Percentiles rank a stretch among this genome's conserved stretches.
phyloP scores from a whole-genome alignment of 1,140 invertebrate species.

The Drosophila prosaltans region DNA sequence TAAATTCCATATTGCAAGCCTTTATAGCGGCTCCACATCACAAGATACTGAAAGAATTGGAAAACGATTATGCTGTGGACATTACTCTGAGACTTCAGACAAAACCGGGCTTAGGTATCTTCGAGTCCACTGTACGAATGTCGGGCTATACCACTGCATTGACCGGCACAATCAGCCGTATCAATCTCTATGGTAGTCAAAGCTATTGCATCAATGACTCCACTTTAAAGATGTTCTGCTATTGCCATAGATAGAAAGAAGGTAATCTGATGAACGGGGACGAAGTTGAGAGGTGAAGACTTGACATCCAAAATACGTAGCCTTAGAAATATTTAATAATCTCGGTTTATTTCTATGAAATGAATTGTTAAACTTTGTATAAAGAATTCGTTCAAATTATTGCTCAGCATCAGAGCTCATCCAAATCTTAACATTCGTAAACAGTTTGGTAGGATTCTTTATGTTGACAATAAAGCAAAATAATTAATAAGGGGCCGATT shows the following conservation, averaged over 20 bases:
- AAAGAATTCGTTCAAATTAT: conserved; percentile 36
- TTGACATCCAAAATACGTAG: conserved; percentile 43
- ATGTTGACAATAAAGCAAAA: conserved; percentile 30
- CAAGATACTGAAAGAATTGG: conserved; percentile 80
- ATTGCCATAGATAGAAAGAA: conserved; percentile 84
- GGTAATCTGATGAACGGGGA: too few species aligned
- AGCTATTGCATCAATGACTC: conserved; percentile 90
- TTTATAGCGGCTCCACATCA: conserved; percentile 70
- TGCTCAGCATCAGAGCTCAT: conserved; percentile 14
- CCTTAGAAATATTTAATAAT: conserved; percentile 31
- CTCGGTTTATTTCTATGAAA: conserved; percentile 53
- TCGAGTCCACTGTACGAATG: conserved; percentile 89
- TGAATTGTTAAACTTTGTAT: conserved; percentile 36
- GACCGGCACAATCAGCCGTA: conserved; percentile 88
- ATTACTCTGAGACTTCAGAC: conserved; percentile 88
- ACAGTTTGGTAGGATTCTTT: conserved; percentile 31
- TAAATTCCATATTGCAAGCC: conserved; percentile 78
- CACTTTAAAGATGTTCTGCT: conserved; percentile 91
- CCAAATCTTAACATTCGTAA: conserved; percentile 12
- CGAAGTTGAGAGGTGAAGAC: conserved; percentile 31
- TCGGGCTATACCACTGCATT: conserved; percentile 83
- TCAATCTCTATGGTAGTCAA: conserved; percentile 92
- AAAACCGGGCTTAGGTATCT: conserved; percentile 88
- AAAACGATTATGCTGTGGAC: conserved; percentile 84
- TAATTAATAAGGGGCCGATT: conserved; percentile 19